Evolutionary conservation across 2,797 vertebrate species (phyloP).

Genomic region (Eurystomus glaucurus): DNA sequence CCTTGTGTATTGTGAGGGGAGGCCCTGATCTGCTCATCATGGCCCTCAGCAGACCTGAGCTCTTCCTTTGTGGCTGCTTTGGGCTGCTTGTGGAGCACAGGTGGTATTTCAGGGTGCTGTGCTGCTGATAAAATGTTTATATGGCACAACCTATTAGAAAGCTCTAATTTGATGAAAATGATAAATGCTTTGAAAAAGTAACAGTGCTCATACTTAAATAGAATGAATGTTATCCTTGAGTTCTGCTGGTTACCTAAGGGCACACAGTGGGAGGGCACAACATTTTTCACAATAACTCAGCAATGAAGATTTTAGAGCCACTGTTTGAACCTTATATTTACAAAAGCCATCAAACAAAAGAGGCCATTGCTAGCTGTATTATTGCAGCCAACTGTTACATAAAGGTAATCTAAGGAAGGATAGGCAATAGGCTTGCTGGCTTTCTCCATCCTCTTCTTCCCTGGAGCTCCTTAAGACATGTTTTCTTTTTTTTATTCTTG

Average conservation of each 20-base stretch:
- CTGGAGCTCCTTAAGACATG: background rate
- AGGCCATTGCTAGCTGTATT: background rate
- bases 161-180: background rate
- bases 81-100: rapidly evolving
- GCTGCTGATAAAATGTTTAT: background rate
- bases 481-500: background rate
- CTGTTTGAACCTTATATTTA: background rate
- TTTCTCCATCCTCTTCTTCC: background rate
- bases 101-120: background rate
- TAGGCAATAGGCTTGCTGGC: background rate
- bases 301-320: background rate
- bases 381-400: background rate
- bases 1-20: background rate
- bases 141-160: background rate
- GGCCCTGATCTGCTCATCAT: background rate
- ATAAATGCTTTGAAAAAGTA: background rate
- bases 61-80: rapidly evolving
- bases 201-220: background rate
- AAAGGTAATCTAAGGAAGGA: background rate
- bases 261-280: background rate
- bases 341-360: background rate
- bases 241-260: background rate
- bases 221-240: background rate
- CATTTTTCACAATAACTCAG: background rate
- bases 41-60: background rate